phyloP scores from a whole-genome alignment of 2,113 vertebrate genomes.

The Rousettus leschenaultii region DNA sequence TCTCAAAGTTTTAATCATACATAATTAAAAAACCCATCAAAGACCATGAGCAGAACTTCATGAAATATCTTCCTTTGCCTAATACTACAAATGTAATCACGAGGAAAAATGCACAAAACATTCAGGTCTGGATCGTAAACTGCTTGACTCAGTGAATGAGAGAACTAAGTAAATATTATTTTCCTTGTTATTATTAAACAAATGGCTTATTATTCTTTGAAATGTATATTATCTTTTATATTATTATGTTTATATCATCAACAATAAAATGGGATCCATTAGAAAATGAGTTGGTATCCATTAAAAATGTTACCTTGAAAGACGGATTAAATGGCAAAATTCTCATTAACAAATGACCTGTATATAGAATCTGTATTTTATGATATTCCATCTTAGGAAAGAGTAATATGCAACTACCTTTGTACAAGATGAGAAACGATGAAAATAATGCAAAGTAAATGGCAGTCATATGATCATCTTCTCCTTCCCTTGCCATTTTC shows the following conservation, averaged over 20 bases:
- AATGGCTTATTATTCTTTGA: not conserved
- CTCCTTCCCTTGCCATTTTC: not conserved
- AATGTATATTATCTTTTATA: not conserved
- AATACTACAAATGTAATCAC: slow-evolving; percentile 17
- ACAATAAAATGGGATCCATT: slow-evolving; percentile 1
- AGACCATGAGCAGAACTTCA: not conserved
- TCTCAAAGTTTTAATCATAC: not conserved
- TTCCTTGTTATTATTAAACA: not conserved
- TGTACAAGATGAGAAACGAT: not conserved
- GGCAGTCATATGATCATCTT: not conserved
- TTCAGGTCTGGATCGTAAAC: not conserved
- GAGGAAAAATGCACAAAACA: not conserved
- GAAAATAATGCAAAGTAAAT: slow-evolving; percentile 6
- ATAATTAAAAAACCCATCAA: slow-evolving; percentile 22
- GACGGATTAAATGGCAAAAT: slow-evolving; percentile 2
- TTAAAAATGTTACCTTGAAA: slow-evolving; percentile 11
- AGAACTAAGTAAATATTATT: not conserved
- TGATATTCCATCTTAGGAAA: not conserved
- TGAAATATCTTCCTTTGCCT: slow-evolving; percentile 19
- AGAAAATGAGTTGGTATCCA: not conserved
- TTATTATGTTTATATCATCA: not conserved
- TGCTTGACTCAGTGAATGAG: not conserved
- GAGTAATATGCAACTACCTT: not conserved
- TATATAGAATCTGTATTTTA: not conserved
- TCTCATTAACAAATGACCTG: not conserved